Base-by-base conservation (phyloP, 2,113 vertebrate genomes). In the Gallinago jamesoni region DNA sequence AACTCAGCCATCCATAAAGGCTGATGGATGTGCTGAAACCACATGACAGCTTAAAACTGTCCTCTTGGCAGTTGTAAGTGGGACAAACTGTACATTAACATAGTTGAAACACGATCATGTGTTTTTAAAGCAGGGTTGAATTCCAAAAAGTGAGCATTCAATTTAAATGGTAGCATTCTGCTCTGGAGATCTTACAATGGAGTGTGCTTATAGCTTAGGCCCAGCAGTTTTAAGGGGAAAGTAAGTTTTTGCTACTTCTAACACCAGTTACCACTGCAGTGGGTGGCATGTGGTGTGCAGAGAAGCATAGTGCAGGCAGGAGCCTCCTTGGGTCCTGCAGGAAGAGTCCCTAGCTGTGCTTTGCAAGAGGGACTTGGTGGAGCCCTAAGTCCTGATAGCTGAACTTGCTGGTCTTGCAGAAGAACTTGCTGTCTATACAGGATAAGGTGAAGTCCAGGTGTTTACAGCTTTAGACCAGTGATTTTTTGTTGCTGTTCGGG, bases 231-330 rank as follows among this genome's bases (percentile, higher is more conserved):
- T 63, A 68, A 63, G 37, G 8, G 16, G 8, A 64, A 75, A 50
- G 43, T 67, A 50, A 24, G 8, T 12, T 45, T 64, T 48, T 81
- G 20, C 31, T 76, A n/a, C 27, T 48, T 76, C 7, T 66, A 45
- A 14, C 72, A 41, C 39, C 20, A 13, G 0, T 57, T 56, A n/a
- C 5, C 9, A 4, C 39, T 37, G 22, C 35, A 20, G 27, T 62
- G 27, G 33, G 20, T 47, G 33, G 10, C 0, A 0, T 10, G 28
- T 45, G 45, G 28, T 1, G 1, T 37, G 31, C 27, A 56, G 31
- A 37, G 31, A 69, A 43, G 41, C 15, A 18, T 21, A 13, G 25
- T 37, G 23, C 27, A 28, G 35, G 12, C 8, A 28, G 25, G 12
- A 87, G 27, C 14, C 22, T 63, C 35, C 41, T 76, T 2, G 2